Conservation (phyloP, 2,888 invertebrate species). For the Pharmacophagus antenor region DNA sequence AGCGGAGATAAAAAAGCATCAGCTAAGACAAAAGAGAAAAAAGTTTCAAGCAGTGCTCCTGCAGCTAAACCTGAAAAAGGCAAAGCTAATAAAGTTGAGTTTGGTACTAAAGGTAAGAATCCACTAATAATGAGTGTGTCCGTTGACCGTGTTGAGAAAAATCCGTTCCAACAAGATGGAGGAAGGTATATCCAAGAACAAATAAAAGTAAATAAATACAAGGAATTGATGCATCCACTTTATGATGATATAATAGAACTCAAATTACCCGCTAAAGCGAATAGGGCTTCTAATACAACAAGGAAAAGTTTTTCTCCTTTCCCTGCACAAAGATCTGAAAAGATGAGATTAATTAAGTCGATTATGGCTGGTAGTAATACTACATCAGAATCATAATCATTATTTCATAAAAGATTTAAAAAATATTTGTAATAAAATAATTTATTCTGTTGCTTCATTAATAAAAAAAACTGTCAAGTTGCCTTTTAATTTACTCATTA, state of each 20-base stretch:
- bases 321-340: slow-evolving; percentile 30
- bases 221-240: slow-evolving; percentile 61
- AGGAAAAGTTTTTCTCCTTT: slow-evolving; percentile 45
- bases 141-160: slow-evolving; percentile 44
- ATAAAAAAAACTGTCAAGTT: neutral
- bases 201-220: slow-evolving; percentile 55
- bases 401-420: neutral
- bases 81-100: slow-evolving; percentile 39
- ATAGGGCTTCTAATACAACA: slow-evolving; percentile 65
- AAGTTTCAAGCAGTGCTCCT: slow-evolving; percentile 35
- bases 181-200: slow-evolving; percentile 41
- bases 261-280: slow-evolving; percentile 51
- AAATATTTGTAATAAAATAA: neutral
- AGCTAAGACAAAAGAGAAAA: slow-evolving; percentile 37
- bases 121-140: slow-evolving; percentile 55
- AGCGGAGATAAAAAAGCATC: slow-evolving; percentile 33
- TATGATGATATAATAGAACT: slow-evolving; percentile 55
- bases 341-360: slow-evolving; percentile 6
- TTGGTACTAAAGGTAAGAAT: slow-evolving; percentile 42
- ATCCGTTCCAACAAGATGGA: slow-evolving; percentile 33
- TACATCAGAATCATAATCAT: neutral
- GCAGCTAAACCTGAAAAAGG: slow-evolving; percentile 33
- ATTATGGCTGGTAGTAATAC: slow-evolving; percentile 3
- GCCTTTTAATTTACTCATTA: too few relatives aligned
- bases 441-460: neutral